Conservation (phyloP, 2,113 vertebrate species). For the Planiliza haematocheilus region DNA sequence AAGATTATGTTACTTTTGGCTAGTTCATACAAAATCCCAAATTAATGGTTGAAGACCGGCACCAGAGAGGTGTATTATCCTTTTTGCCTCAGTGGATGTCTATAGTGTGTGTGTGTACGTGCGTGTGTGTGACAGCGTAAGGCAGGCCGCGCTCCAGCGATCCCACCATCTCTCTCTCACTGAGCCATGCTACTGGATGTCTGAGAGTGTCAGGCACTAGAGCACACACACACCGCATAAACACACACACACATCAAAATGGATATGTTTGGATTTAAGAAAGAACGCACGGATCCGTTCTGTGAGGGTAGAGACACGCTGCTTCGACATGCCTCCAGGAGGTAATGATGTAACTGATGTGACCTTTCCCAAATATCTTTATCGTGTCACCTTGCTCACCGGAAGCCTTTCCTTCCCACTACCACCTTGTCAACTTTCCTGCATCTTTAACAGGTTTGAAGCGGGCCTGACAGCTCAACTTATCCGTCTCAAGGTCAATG, state of each 20-base stretch:
- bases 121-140: constrained; percentile 55
- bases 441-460: constrained; percentile 40
- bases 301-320: constrained; percentile 14
- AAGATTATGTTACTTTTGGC: constrained; percentile 28
- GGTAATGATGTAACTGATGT: constrained; percentile 56
- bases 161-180: constrained; percentile 66
- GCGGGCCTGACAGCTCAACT: constrained; percentile 49
- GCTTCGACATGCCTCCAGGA: constrained; percentile 26
- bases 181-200: constrained; percentile 64
- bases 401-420: constrained; percentile 5
- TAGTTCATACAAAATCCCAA: constrained; percentile 36
- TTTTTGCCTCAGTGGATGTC: constrained; percentile 41
- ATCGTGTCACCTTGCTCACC: constrained; percentile 40
- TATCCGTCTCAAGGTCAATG: constrained; percentile 60
- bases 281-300: constrained; percentile 8
- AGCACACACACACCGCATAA: constrained; percentile 15
- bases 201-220: constrained; percentile 67
- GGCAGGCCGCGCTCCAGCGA: constrained; percentile 58
- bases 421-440: constrained; percentile 38
- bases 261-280: constrained; percentile 29
- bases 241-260: not conserved
- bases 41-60: constrained; percentile 38
- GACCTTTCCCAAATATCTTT: constrained; percentile 56
- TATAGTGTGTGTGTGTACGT: constrained; percentile 18
- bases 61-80: constrained; percentile 32